These are phyloP conservation scores for Crotalus helleri DNA, from an alignment of 2,113 vertebrate genomes.

Conservation along the genomic window DNA sequence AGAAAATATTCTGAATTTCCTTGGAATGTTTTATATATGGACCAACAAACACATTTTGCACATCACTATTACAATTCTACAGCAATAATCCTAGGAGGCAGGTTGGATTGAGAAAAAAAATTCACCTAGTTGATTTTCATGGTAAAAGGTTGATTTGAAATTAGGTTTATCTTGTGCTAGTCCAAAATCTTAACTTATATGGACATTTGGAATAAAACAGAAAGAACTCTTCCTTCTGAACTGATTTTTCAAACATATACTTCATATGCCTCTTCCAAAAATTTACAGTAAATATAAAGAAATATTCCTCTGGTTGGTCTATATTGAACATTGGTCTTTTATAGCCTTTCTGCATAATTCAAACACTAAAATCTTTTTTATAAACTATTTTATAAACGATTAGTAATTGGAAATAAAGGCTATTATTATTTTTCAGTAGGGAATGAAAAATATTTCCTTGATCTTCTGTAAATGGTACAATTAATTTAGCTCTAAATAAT, in stretches of 20 bases:
- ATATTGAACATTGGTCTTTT: neutral
- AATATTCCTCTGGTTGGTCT: neutral
- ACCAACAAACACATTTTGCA: neutral
- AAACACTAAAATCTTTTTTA: neutral
- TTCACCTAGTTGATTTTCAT: neutral
- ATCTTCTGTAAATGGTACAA: neutral
- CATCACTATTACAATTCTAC: neutral
- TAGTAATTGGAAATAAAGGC: neutral
- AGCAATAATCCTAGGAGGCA: neutral
- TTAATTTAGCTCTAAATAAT: neutral
- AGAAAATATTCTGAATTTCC: neutral
- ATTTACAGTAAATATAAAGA: neutral
- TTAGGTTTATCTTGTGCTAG: neutral
- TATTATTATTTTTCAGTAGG: neutral
- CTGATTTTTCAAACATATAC: neutral
- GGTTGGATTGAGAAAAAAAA: neutral
- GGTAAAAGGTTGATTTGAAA: neutral
- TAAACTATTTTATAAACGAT: neutral
- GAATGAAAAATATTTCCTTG: neutral
- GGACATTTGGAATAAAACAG: neutral
- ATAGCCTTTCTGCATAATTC: neutral
- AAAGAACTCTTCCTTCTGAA: neutral
- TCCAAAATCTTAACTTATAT: neutral
- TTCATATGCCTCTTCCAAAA: neutral
- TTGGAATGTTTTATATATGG: neutral